Percentiles rank a stretch among this genome's conserved stretches.
Conservation (phyloP, 1,140 invertebrate species). For the Drosophila fuyamai region DNA sequence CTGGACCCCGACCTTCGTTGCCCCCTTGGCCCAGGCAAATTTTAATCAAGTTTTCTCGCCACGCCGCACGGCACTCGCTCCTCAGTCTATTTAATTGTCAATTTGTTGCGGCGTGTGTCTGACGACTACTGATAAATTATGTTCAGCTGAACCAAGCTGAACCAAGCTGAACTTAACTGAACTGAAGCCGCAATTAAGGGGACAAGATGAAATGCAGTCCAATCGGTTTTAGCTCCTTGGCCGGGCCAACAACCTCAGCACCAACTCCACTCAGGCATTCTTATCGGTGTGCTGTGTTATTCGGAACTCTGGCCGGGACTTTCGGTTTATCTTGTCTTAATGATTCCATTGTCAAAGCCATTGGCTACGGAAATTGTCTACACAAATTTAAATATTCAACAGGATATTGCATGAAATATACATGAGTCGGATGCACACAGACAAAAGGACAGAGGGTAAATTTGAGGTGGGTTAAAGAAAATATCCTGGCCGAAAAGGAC, state of each 20-base stretch:
- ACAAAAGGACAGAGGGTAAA: conserved; percentile 1
- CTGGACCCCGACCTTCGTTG: conserved; percentile 3
- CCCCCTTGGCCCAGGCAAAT: conserved; percentile 66
- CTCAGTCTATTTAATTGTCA: conserved; percentile 80
- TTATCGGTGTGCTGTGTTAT: conserved; percentile 51
- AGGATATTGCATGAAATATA: conserved; percentile 80
- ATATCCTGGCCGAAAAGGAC: conserved; percentile 19
- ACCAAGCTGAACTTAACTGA: background rate
- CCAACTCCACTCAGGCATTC: conserved; percentile 52
- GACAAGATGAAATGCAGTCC: conserved; percentile 56
- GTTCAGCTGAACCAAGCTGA: conserved; percentile 24
- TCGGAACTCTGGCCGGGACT: conserved; percentile 23
- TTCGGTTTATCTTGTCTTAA: conserved; percentile 69
- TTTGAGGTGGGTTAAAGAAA: background rate
- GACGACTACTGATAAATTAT: conserved; percentile 69
- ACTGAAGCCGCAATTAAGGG: conserved; percentile 54
- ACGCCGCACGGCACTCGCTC: conserved; percentile 28
- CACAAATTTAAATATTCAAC: conserved; percentile 82
- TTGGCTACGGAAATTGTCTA: conserved; percentile 77
- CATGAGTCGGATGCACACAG: conserved; percentile 46
- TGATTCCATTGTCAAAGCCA: conserved; percentile 80
- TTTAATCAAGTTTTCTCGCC: conserved; percentile 80
- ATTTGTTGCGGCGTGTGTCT: conserved; percentile 69
- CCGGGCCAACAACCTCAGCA: conserved; percentile 16
- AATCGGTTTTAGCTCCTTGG: conserved; percentile 9